phyloP scores from a whole-genome alignment of 2,888 invertebrate genomes.

The Brenthis hecate region DNA sequence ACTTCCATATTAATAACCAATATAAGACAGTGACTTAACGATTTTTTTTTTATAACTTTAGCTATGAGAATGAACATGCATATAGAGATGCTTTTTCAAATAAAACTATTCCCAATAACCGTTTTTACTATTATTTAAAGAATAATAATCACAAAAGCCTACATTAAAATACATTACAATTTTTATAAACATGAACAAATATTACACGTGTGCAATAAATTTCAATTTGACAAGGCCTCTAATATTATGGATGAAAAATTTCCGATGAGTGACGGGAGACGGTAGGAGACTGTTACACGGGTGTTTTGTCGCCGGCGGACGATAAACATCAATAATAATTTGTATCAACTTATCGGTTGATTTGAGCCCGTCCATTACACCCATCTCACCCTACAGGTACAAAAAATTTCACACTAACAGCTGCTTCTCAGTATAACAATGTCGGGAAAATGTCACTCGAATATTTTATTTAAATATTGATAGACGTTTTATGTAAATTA shows the following conservation, averaged over 20 bases:
- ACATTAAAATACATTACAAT: too few relatives aligned
- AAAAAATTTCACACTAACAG: conserved; percentile 7
- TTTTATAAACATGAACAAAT: background rate
- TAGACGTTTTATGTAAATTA: background rate
- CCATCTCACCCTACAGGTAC: conserved; percentile 17
- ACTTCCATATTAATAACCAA: too few relatives aligned
- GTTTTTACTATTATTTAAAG: too few relatives aligned
- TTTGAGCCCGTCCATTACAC: conserved; percentile 32
- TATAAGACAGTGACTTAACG: too few relatives aligned
- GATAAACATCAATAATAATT: conserved; percentile 44
- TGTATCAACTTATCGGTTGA: conserved; percentile 41
- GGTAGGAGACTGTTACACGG: conserved; percentile 33
- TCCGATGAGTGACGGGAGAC: conserved; percentile 40
- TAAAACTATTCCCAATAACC: too few relatives aligned
- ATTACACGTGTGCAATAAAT: conserved; percentile 34
- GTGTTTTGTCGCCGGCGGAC: conserved; percentile 37
- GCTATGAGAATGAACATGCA: too few relatives aligned
- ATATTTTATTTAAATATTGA: background rate
- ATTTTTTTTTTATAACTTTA: too few relatives aligned
- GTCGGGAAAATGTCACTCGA: background rate
- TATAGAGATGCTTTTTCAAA: too few relatives aligned
- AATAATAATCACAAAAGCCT: too few relatives aligned
- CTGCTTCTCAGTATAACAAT: conserved; percentile 9
- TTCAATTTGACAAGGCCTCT: conserved; percentile 41
- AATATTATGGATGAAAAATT: conserved; percentile 44